These are phyloP conservation scores for Zophobas atratus DNA, from an alignment of 1,140 invertebrate species.

Conservation along the genomic window DNA sequence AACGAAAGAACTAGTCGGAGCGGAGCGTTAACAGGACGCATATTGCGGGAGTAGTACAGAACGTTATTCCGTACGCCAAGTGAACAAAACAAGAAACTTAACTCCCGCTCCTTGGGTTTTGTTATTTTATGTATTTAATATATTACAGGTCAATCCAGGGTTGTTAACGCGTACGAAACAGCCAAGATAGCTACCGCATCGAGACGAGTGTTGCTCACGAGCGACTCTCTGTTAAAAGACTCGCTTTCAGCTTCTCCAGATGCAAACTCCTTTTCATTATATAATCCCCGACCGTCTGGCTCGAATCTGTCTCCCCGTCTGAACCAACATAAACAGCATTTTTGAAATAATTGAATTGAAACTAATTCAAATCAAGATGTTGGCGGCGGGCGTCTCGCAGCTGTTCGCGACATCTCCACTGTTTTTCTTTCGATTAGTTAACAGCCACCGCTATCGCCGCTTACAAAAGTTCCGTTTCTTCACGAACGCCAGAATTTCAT, in stretches of 20 bases:
- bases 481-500: conserved; percentile 8
- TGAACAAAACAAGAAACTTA: no score
- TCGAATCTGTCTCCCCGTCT: conserved; percentile 22
- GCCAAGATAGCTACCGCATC: no score
- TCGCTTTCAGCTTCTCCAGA: not conserved
- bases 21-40: no score
- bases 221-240: no score
- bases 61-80: no score
- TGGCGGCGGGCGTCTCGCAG: conserved; percentile 22
- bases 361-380: conserved; percentile 43
- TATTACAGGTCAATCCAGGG: no score
- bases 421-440: conserved; percentile 42
- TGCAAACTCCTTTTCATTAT: conserved; percentile 36
- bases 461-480: conserved; percentile 37
- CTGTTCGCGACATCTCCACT: conserved; percentile 29
- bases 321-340: conserved; percentile 33
- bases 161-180: no score
- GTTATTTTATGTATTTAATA: no score
- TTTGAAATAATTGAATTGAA: conserved; percentile 43
- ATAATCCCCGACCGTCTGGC: conserved; percentile 23
- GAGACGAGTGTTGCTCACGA: no score
- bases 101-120: no score
- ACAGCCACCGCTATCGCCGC: conserved; percentile 41
- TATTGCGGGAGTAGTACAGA: no score
- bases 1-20: no score